Percentiles rank a stretch among this genome's conserved stretches.
Evolutionary conservation across 1,140 invertebrate species (phyloP).

Genomic region (Belonocnema kinseyi): DNA sequence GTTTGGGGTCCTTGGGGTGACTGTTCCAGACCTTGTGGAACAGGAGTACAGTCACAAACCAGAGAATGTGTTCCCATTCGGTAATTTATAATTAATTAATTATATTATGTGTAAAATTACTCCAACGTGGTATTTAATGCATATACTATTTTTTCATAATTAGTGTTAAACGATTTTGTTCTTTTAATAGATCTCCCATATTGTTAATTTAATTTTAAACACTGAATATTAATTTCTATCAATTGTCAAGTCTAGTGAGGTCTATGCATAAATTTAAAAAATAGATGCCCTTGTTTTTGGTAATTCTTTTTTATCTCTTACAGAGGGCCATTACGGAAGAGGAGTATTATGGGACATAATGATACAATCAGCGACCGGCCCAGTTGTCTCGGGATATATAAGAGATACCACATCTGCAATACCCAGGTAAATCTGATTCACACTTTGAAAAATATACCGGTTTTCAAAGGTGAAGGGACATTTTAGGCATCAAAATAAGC

Average conservation of each 20-base stretch:
- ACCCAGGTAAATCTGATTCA: slow-evolving; percentile 77
- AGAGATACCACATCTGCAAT: slow-evolving; percentile 84
- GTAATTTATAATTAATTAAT: slow-evolving; percentile 50
- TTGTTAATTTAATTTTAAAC: too few relatives aligned
- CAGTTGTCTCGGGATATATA: slow-evolving; percentile 81
- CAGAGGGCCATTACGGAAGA: slow-evolving; percentile 64
- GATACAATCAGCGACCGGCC: slow-evolving; percentile 59
- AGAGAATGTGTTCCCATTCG: slow-evolving; percentile 66
- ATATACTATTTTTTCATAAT: too few relatives aligned
- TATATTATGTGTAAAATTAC: neutral
- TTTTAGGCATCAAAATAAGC: slow-evolving; percentile 36
- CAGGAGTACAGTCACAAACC: slow-evolving; percentile 71
- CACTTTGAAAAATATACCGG: neutral
- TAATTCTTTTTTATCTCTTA: slow-evolving; percentile 47
- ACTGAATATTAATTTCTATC: neutral
- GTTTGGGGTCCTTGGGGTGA: slow-evolving; percentile 72
- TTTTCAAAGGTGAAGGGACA: slow-evolving; percentile 32
- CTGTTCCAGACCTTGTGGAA: slow-evolving; percentile 72
- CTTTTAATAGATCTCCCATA: too few relatives aligned
- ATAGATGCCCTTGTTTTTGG: slow-evolving; percentile 14
- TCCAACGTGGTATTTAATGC: too few relatives aligned
- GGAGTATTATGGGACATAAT: slow-evolving; percentile 59
- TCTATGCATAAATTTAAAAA: neutral
- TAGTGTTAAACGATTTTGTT: too few relatives aligned
- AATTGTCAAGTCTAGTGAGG: neutral